Evolutionary conservation across 2,113 vertebrate genomes (phyloP).

Genomic region (Protobothrops mucrosquamatus): DNA sequence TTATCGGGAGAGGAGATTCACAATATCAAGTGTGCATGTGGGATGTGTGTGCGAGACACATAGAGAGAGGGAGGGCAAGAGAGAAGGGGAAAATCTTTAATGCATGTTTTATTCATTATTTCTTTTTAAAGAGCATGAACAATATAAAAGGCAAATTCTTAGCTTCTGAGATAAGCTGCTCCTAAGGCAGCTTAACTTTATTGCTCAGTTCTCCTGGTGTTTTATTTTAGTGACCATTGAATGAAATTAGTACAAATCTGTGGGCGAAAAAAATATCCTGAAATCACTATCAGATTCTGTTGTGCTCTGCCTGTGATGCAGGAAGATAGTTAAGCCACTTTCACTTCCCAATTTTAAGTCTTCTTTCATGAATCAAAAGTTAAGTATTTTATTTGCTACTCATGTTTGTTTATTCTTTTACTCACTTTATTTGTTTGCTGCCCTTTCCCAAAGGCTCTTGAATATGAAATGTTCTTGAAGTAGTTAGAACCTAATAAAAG

Average conservation of each 20-base stretch:
- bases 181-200: neutral
- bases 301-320: neutral
- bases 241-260: neutral
- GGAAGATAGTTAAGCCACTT: neutral
- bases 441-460: neutral
- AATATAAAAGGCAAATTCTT: neutral
- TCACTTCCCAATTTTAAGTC: neutral
- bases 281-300: neutral
- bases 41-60: neutral
- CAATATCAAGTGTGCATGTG: neutral
- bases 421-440: neutral
- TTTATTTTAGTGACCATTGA: neutral
- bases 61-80: neutral
- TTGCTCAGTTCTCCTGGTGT: neutral
- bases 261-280: neutral
- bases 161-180: neutral
- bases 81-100: neutral
- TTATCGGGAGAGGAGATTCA: neutral
- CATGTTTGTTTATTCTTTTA: neutral
- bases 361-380: slow-evolving; percentile 2
- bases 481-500: slow-evolving; percentile 26
- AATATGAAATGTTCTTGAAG: slow-evolving; percentile 15
- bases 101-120: neutral
- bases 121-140: neutral
- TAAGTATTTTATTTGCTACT: slow-evolving; percentile 9